Conservation (phyloP, 2,797 vertebrate species). For the Cyclura pinguis region DNA sequence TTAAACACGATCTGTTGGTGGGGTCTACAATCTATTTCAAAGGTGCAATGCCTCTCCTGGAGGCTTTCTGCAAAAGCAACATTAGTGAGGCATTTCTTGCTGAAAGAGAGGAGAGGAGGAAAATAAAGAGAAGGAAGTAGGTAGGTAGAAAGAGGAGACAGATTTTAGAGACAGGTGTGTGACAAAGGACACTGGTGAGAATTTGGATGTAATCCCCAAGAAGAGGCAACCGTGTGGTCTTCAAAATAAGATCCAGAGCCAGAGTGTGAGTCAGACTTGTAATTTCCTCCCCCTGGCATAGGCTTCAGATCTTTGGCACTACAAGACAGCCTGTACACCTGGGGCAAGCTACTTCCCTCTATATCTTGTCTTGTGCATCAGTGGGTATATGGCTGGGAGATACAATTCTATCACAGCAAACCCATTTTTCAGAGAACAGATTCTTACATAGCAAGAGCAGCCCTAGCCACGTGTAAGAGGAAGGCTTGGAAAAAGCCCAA, state of each 20-base stretch:
- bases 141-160: background rate
- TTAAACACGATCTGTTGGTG: too few species aligned
- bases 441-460: too few species aligned
- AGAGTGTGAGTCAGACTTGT: background rate
- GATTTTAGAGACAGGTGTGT: too few species aligned
- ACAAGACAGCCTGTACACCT: background rate
- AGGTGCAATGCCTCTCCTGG: too few species aligned
- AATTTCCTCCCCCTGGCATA: background rate
- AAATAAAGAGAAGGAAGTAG: background rate
- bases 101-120: background rate
- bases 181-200: background rate
- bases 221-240: background rate
- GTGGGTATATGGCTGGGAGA: background rate
- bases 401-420: background rate
- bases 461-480: too few species aligned
- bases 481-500: too few species aligned
- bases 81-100: background rate
- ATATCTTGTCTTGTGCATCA: background rate
- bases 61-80: background rate
- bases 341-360: background rate
- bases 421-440: background rate
- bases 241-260: background rate
- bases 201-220: background rate
- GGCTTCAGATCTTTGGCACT: background rate
- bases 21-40: too few species aligned